Evolutionary conservation across 1,140 invertebrate species (phyloP).

Genomic region (Drosophila nigromelanica): DNA sequence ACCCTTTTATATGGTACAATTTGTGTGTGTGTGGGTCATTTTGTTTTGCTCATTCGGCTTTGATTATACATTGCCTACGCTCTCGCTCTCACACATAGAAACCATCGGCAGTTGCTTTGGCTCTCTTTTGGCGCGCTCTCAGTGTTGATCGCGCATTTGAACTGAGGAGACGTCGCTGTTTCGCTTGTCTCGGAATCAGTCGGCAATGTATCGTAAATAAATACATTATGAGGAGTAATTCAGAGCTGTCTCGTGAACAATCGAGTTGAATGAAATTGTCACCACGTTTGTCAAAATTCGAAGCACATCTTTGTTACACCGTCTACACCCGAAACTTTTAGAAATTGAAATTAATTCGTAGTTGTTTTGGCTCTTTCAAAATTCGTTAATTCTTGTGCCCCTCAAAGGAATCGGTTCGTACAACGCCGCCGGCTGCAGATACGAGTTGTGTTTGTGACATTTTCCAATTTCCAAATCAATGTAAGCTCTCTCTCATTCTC

Average conservation of each 20-base stretch:
- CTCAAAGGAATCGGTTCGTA: constrained; percentile 12
- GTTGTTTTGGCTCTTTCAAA: constrained; percentile 26
- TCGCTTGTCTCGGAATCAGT: not conserved
- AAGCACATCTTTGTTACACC: constrained; percentile 23
- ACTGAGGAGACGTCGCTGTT: constrained; percentile 42
- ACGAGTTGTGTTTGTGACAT: constrained; percentile 15
- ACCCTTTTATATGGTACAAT: not conserved
- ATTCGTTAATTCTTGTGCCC: constrained; percentile 20
- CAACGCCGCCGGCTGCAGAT: not conserved
- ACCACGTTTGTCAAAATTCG: constrained; percentile 65
- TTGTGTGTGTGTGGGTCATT: too few species aligned
- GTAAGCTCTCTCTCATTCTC: not conserved
- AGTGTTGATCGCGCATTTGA: constrained; percentile 49
- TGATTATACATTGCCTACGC: constrained; percentile 10
- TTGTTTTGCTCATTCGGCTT: constrained; percentile 6
- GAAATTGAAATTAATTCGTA: constrained; percentile 20
- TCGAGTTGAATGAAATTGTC: constrained; percentile 41
- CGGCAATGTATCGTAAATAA: constrained; percentile 8
- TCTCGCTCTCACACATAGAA: not conserved
- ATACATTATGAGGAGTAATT: not conserved
- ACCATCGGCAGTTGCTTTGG: not conserved
- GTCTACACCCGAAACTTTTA: constrained; percentile 1
- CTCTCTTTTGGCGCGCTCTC: constrained; percentile 8
- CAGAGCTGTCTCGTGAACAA: constrained; percentile 13
- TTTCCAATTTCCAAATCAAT: not conserved